Conservation (phyloP, 2,113 vertebrate genomes). For the Chelonoidis abingdonii region DNA sequence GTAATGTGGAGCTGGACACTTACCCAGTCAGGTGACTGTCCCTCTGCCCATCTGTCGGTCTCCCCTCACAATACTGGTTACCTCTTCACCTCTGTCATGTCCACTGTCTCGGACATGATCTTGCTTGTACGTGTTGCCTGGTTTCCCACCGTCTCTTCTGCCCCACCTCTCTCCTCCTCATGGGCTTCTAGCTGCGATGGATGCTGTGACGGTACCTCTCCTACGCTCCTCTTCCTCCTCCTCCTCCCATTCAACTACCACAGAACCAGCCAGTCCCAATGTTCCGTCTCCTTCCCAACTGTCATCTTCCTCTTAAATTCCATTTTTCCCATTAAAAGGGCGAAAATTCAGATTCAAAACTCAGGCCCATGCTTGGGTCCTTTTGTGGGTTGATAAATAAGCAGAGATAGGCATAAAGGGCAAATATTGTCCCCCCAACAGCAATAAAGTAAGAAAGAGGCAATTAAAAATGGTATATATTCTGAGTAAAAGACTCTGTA, state of each 20-base stretch:
- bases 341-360: not conserved
- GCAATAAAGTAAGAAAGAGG: not conserved
- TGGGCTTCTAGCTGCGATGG: not conserved
- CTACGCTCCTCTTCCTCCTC: not conserved
- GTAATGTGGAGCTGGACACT: not conserved
- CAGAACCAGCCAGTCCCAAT: not conserved
- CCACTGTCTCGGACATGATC: not conserved
- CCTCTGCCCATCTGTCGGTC: not conserved
- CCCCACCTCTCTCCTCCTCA: not conserved
- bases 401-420: not conserved
- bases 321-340: not conserved
- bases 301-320: not conserved
- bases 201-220: not conserved
- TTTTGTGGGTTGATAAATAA: not conserved
- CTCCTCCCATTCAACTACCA: not conserved
- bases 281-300: not conserved
- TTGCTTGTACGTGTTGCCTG: not conserved
- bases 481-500: not conserved
- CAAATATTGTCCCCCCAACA: slow-evolving; percentile 1
- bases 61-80: not conserved
- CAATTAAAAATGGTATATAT: slow-evolving; percentile 10
- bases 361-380: not conserved
- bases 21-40: accelerated
- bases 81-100: not conserved
- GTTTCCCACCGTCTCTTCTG: not conserved